Evolutionary conservation across 2,797 vertebrate genomes (phyloP).

Genomic region (Manis pentadactyla): DNA sequence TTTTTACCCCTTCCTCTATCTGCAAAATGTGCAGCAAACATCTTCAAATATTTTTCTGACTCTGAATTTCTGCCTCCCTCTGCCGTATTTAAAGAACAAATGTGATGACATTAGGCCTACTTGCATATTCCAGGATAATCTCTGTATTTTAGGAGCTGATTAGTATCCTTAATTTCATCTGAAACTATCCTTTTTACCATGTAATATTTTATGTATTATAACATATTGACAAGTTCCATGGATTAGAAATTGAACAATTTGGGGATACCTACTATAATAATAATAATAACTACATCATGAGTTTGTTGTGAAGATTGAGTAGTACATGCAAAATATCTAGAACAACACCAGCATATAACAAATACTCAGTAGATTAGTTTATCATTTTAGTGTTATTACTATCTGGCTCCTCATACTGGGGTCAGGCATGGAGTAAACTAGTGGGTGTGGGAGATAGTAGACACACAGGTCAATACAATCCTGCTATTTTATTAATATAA

Average conservation of each 20-base stretch:
- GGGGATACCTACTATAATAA: neutral
- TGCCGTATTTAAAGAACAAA: neutral
- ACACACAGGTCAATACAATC: neutral
- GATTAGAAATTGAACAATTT: neutral
- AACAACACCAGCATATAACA: neutral
- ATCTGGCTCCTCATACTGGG: neutral
- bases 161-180: neutral
- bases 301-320: neutral
- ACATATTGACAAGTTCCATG: neutral
- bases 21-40: neutral
- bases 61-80: neutral
- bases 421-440: neutral
- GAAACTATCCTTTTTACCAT: neutral
- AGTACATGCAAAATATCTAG: neutral
- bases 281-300: neutral
- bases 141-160: neutral
- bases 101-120: neutral
- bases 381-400: neutral
- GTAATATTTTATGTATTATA: neutral
- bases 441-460: fast-evolving
- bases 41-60: neutral
- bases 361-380: neutral
- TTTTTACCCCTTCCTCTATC: neutral
- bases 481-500: neutral
- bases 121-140: neutral